Evolutionary conservation across 2,113 vertebrate species (phyloP).

Genomic region (Ictalurus punctatus): DNA sequence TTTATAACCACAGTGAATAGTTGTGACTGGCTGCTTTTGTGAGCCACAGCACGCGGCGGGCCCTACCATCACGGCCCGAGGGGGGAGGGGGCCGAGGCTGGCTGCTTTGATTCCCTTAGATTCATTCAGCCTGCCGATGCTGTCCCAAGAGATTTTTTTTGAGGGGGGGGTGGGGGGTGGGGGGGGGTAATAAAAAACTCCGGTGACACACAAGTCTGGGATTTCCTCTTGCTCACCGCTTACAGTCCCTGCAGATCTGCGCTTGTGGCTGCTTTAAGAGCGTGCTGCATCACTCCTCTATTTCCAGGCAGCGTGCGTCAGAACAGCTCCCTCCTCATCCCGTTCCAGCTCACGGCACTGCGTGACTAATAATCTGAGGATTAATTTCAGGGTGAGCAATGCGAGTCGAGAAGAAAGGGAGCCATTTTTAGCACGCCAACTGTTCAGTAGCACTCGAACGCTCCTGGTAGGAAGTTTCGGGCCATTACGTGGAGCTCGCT

Average conservation of each 20-base stretch:
- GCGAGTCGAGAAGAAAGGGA: slow-evolving; percentile 44
- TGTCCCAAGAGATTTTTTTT: slow-evolving; percentile 42
- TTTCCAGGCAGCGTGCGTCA: slow-evolving; percentile 43
- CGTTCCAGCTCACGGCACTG: slow-evolving; percentile 39
- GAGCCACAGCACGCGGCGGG: slow-evolving; percentile 53
- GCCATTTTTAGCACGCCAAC: slow-evolving; percentile 48
- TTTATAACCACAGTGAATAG: slow-evolving; percentile 54
- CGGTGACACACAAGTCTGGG: slow-evolving; percentile 37
- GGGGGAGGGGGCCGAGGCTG: slow-evolving; percentile 48
- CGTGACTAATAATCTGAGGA: slow-evolving; percentile 51
- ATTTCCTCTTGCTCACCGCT: slow-evolving; percentile 52
- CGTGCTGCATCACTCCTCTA: slow-evolving; percentile 25
- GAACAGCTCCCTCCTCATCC: slow-evolving; percentile 13
- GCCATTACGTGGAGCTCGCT: not conserved
- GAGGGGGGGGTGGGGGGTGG: slow-evolving; percentile 26
- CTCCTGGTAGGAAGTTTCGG: not conserved
- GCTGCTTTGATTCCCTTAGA: slow-evolving; percentile 59
- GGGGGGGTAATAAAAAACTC: slow-evolving; percentile 1
- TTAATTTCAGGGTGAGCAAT: slow-evolving; percentile 49
- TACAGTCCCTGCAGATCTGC: slow-evolving; percentile 17
- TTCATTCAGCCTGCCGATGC: slow-evolving; percentile 54
- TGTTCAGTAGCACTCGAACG: slow-evolving; percentile 9
- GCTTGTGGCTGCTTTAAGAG: slow-evolving; percentile 42
- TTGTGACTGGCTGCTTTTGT: slow-evolving; percentile 59
- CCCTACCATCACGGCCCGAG: slow-evolving; percentile 8